Percentiles rank a stretch among this genome's conserved stretches.
Evolutionary conservation across 2,888 invertebrate species (phyloP).

Genomic region (Heliothis peltigera): DNA sequence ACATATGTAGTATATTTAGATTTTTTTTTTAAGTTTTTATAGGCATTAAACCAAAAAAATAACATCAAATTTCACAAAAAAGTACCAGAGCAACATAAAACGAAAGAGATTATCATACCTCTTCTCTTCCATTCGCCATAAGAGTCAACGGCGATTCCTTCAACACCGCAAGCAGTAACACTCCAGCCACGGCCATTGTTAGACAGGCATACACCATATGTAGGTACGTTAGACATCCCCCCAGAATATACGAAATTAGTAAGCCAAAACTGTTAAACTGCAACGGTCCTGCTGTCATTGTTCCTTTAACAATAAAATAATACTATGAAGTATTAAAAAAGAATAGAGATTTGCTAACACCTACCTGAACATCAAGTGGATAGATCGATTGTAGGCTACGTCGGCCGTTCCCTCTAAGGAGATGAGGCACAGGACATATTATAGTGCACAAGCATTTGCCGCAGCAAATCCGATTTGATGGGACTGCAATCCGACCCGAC

Average conservation of each 20-base stretch:
- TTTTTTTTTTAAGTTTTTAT: too few species aligned
- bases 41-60: too few species aligned
- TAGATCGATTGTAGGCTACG: too few species aligned
- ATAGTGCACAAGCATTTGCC: too few species aligned
- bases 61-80: background rate
- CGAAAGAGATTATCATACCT: constrained; percentile 62
- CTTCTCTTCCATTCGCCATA: constrained; percentile 75
- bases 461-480: too few species aligned
- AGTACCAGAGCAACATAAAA: constrained; percentile 7
- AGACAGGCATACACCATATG: constrained; percentile 73
- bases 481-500: too few species aligned
- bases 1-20: too few species aligned
- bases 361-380: too few species aligned
- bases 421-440: too few species aligned
- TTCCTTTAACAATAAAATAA: constrained; percentile 23
- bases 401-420: too few species aligned
- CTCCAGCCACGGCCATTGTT: constrained; percentile 62
- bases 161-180: constrained; percentile 63
- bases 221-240: constrained; percentile 73
- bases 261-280: constrained; percentile 76
- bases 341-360: too few species aligned
- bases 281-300: constrained; percentile 72
- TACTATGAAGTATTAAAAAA: too few species aligned
- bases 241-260: constrained; percentile 76
- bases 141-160: constrained; percentile 78